These are phyloP conservation scores for Cygnus buccinator DNA, from an alignment of 2,113 vertebrate species.

Conservation along the genomic window DNA sequence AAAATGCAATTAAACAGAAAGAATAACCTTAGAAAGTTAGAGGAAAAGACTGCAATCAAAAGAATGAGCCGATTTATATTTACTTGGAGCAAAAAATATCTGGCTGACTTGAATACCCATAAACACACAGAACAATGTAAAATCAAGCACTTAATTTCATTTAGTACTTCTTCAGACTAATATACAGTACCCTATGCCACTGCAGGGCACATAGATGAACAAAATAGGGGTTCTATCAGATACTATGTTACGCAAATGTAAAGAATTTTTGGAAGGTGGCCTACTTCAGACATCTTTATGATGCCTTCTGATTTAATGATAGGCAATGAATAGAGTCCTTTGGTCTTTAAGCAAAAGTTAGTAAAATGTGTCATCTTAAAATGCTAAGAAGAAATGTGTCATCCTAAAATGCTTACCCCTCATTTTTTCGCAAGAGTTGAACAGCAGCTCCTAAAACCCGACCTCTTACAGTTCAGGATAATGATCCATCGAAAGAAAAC, in stretches of 20 bases:
- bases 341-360: neutral
- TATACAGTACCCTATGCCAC: neutral
- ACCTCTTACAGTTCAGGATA: neutral
- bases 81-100: neutral
- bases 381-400: neutral
- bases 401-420: fast-evolving
- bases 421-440: neutral
- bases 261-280: neutral
- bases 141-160: neutral
- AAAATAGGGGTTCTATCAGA: too few species aligned
- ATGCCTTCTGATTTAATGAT: neutral
- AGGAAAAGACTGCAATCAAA: neutral
- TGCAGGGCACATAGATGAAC: neutral
- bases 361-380: neutral
- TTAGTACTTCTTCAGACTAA: neutral
- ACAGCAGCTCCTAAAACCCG: neutral
- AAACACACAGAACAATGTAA: neutral
- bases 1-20: neutral
- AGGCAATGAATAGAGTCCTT: neutral
- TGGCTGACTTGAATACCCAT: neutral
- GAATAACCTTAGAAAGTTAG: neutral
- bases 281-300: neutral
- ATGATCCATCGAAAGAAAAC: neutral
- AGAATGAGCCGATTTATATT: neutral
- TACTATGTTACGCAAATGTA: neutral